Percentiles rank a stretch among this genome's conserved stretches.
These are phyloP conservation scores for Helostoma temminkii DNA, from an alignment of 2,797 vertebrate species.

Conservation along the genomic window DNA sequence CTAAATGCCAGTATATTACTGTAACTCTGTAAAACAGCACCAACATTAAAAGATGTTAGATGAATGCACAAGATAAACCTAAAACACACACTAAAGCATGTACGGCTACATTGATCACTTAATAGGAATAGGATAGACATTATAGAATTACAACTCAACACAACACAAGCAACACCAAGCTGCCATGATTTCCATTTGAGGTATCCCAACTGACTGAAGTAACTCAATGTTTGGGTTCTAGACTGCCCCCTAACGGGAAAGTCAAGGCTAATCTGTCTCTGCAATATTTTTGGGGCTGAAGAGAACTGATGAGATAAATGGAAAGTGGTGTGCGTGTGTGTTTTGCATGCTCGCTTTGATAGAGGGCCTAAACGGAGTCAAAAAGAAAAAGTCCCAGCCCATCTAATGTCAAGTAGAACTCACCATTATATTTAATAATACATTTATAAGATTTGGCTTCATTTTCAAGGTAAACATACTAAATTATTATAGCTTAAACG, in stretches of 20 bases:
- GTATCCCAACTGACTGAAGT: constrained; percentile 10
- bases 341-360: constrained; percentile 2
- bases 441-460: not conserved
- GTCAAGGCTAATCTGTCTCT: constrained; percentile 9
- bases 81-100: not conserved
- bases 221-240: constrained; percentile 5
- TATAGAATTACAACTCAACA: not conserved
- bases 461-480: not conserved
- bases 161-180: constrained; percentile 12
- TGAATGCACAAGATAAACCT: constrained; percentile 8
- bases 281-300: constrained; percentile 6
- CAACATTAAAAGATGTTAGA: constrained; percentile 18
- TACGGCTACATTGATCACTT: constrained; percentile 15
- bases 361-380: not conserved
- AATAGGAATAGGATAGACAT: constrained; percentile 6
- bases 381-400: constrained; percentile 1
- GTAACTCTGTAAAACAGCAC: constrained; percentile 22
- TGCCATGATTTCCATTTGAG: constrained; percentile 11
- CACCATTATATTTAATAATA: not conserved
- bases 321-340: not conserved
- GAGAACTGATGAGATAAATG: constrained; percentile 12
- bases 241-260: constrained; percentile 44
- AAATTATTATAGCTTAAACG: too few species aligned
- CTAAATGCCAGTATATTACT: constrained; percentile 28
- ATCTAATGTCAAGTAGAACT: constrained; percentile 12